Evolutionary conservation across 2,797 vertebrate species (phyloP).

Genomic region (Cyclopterus lumpus): DNA sequence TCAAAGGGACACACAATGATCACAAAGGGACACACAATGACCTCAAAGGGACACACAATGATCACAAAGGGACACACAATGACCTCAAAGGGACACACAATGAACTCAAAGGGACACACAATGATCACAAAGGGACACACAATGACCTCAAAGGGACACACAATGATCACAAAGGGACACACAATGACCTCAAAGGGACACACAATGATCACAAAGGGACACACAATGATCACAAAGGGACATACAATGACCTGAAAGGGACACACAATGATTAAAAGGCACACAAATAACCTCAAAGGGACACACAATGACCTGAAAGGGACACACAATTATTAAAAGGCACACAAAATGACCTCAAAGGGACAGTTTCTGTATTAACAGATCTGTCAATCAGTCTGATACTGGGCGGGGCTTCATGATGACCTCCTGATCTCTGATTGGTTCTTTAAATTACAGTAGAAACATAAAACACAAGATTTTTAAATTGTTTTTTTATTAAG

Average conservation of each 20-base stretch:
- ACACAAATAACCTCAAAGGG: no score
- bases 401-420: constrained; percentile 3
- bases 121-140: neutral
- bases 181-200: neutral
- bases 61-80: neutral
- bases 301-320: no score
- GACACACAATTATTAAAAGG: no score
- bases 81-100: neutral
- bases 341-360: no score
- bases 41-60: no score
- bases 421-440: constrained; percentile 1
- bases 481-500: neutral
- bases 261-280: no score
- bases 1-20: neutral
- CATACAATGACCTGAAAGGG: no score
- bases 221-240: no score
- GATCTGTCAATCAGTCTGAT: neutral
- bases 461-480: neutral
- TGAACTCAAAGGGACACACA: neutral
- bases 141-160: neutral
- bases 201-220: no score
- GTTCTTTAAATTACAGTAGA: neutral
- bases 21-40: neutral
- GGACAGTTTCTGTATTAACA: neutral
- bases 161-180: no score